Evolutionary conservation across 1,140 invertebrate genomes (phyloP).

Genomic region (Lucilia sericata): DNA sequence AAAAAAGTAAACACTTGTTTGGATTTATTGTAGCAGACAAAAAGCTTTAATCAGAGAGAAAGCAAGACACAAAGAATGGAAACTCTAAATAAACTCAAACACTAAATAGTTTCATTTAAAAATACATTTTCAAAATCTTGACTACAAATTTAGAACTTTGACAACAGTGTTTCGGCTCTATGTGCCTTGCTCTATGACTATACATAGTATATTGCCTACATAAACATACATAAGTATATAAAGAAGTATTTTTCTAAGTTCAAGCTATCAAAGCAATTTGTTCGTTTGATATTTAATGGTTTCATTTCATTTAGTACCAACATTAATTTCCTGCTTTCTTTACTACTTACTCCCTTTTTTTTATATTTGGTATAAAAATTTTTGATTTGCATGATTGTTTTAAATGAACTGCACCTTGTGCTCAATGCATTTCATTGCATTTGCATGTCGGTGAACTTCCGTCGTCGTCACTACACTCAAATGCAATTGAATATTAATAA

Average conservation of each 20-base stretch:
- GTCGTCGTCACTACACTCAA: constrained; percentile 28
- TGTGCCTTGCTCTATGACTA: no score
- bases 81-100: no score
- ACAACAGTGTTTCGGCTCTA: no score
- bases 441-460: constrained; percentile 37
- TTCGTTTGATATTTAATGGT: constrained; percentile 4
- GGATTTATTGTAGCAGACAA: not conserved
- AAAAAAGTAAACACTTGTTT: not conserved
- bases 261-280: constrained; percentile 1
- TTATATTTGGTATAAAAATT: not conserved
- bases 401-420: constrained; percentile 43
- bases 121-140: no score
- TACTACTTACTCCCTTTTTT: not conserved
- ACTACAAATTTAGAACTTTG: no score
- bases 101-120: no score
- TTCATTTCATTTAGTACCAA: constrained; percentile 16
- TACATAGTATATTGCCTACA: not conserved
- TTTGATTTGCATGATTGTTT: constrained; percentile 42
- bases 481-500: constrained; percentile 40
- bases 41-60: not conserved
- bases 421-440: constrained; percentile 43
- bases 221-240: not conserved
- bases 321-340: constrained; percentile 11
- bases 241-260: not conserved
- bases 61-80: not conserved